These are phyloP conservation scores for Diplosoma virens DNA, from an alignment of 23 tunicate species.

Conservation along the genomic window DNA sequence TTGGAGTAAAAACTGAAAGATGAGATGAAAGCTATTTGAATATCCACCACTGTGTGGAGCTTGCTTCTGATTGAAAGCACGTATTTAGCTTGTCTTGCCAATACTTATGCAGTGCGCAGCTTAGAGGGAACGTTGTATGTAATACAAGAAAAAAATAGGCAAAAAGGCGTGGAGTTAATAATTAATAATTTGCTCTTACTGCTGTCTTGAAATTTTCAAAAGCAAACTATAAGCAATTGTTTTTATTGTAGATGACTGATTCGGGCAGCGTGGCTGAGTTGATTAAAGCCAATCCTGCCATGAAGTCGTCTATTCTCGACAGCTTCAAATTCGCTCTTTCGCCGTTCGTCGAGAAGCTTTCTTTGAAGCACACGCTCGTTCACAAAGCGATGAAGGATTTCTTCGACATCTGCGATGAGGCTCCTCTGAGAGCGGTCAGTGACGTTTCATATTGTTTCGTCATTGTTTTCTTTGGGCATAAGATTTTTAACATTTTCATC, in stretches of 20 bases:
- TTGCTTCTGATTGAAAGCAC: too few relatives aligned
- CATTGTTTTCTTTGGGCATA: too few relatives aligned
- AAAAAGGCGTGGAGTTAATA: too few relatives aligned
- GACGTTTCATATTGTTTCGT: too few relatives aligned
- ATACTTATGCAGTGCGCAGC: too few relatives aligned
- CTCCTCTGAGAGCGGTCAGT: slow-evolving; percentile 40
- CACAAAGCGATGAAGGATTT: slow-evolving; percentile 89
- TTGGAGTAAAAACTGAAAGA: too few relatives aligned
- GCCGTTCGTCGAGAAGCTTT: slow-evolving; percentile 67
- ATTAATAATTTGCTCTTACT: neutral
- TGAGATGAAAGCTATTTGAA: too few relatives aligned
- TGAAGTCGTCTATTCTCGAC: slow-evolving; percentile 41
- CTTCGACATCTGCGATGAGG: slow-evolving; percentile 65
- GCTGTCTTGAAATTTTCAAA: neutral
- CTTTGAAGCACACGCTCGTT: slow-evolving; percentile 69
- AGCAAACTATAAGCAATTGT: neutral
- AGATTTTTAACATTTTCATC: too few relatives aligned
- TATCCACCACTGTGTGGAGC: too few relatives aligned
- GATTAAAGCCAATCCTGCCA: slow-evolving; percentile 38
- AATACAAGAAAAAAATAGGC: too few relatives aligned
- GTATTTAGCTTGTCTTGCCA: too few relatives aligned
- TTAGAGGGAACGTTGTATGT: too few relatives aligned
- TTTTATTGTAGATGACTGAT: slow-evolving; percentile 32
- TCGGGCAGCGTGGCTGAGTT: slow-evolving; percentile 40
- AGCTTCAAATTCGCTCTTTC: slow-evolving; percentile 66